Conservation (phyloP, 2,113 vertebrate species). For the Rhizomys pruinosus region DNA sequence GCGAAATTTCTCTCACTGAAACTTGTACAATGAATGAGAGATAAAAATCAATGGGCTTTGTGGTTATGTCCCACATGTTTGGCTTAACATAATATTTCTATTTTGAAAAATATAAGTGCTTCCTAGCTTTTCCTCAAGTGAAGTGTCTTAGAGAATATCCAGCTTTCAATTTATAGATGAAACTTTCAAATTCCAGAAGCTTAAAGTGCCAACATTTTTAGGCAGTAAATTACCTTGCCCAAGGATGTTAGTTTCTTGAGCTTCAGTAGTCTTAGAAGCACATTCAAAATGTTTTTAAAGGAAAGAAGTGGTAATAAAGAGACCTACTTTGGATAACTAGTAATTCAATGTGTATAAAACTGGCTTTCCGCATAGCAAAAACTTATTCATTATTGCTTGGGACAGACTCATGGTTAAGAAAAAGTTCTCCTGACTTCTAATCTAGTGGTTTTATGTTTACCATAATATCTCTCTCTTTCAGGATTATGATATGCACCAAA, state of each 20-base stretch:
- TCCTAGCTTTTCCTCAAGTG: neutral
- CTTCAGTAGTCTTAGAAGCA: neutral
- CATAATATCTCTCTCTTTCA: neutral
- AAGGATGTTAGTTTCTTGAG: slow-evolving; percentile 7
- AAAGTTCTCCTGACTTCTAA: slow-evolving; percentile 6
- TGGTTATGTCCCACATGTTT: neutral
- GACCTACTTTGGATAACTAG: slow-evolving; percentile 11
- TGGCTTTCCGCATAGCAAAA: slow-evolving; percentile 30
- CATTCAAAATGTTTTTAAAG: slow-evolving; percentile 5
- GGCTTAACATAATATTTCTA: neutral
- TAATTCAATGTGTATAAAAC: neutral
- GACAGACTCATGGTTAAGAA: neutral
- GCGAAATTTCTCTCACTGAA: neutral
- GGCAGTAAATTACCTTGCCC: neutral
- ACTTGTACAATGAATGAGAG: neutral
- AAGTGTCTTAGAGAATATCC: neutral
- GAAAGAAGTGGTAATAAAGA: neutral
- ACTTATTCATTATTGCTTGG: neutral
- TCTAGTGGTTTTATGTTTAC: neutral
- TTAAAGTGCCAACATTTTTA: neutral
- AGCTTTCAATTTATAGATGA: slow-evolving; percentile 5
- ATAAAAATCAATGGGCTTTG: neutral
- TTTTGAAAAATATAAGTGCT: neutral
- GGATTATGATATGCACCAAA: slow-evolving; percentile 16
- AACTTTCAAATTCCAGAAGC: slow-evolving; percentile 14